Base-by-base conservation (phyloP, 2,113 vertebrate species). In the Synchiropus splendidus region DNA sequence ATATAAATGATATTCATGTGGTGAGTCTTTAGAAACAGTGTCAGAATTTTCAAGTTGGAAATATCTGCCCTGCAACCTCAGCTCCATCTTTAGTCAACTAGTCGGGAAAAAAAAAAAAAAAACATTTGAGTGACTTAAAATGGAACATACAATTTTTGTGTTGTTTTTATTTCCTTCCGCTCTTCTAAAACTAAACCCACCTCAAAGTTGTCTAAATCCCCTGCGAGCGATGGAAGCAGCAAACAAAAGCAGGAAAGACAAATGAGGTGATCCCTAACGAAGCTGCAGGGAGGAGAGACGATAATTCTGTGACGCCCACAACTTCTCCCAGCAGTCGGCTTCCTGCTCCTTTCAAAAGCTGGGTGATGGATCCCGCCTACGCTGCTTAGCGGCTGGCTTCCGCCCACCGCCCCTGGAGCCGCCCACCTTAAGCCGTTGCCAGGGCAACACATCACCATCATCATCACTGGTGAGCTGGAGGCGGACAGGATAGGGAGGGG, bases 331-430 rank as follows among this genome's bases (percentile, higher is more conserved):
- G 69, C 61, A 68, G 67, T 72, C 75, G 58, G 72, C 67, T 77
- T 78, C 75, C 71, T 78, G 79, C 75, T 71, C 72, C 64, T 75
- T 67, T 71, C 67, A 73, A 54, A 74, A 61, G 27, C 43, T 71
- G 73, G 76, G 70, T 79, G 76, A 81, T 65, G 77, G 51, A 74
- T 80, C 70, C 72, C 68, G 72, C 79, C 78, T 76, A 79, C 77
- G 67, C 80, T 50, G 64, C 77, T 79, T 51, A 74, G 74, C 67
- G 79, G 73, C 64, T 74, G 71, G 71, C 76, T 81, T 74, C 79
- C 77, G 62, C 81, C 83, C 81, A 77, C 81, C 64, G 51, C 74
- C 71, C 12, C 52, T 72, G 70, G 74, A 75, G 72, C 78, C 75
- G 70, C 80, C 80, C 72, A 82, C 80, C 66, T 69, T 51, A 54